Base-by-base conservation (phyloP, 2,888 invertebrate genomes). In the Drosophila multiciliata region DNA sequence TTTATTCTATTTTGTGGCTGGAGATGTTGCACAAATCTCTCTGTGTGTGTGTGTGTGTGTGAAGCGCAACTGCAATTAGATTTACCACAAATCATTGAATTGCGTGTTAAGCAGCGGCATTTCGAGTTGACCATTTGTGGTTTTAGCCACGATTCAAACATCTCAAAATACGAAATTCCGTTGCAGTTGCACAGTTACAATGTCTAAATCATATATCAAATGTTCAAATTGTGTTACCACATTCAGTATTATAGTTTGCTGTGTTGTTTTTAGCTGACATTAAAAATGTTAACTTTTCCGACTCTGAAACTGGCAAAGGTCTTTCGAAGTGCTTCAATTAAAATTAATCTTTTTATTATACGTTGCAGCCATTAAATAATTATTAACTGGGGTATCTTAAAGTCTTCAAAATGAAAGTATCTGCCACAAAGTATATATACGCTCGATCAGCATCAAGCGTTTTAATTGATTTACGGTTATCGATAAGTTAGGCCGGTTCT, bases 31-130 rank as follows among this genome's bases (percentile, higher is more conserved):
- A 3, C 0, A 11, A 55, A 55, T 15, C 33, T n/a, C n/a, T 49
- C 23, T n/a, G 48, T 36, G 17, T 36, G 9, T 40, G 38, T 32
- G 23, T 8, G 45, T 3, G 11, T 29, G 29, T 42, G 48, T 12
- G 54, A 32, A 32, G 26, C 17, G 61, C 57, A 59, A 63, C 54
- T 68, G 66, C 72, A 76, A 78, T 75, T 82, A 71, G 58, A 71
- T 63, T 80, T 76, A 82, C 82, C 83, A 68, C 82, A 80, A 84
- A 80, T 83, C 83, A 84, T 84, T 83, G 73, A 79, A 83, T 82
- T 77, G 78, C 83, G 73, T 76, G 78, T 53, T 64, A 60, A 66
- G 68, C 77, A 61, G 63, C 65, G 64, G 63, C 66, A 69, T 78
- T 78, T 78, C 50, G 66, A 72, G 63, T 66, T 75, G 54, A 61